phyloP scores from a whole-genome alignment of 2,113 vertebrate genomes.

The Upupa epops region DNA sequence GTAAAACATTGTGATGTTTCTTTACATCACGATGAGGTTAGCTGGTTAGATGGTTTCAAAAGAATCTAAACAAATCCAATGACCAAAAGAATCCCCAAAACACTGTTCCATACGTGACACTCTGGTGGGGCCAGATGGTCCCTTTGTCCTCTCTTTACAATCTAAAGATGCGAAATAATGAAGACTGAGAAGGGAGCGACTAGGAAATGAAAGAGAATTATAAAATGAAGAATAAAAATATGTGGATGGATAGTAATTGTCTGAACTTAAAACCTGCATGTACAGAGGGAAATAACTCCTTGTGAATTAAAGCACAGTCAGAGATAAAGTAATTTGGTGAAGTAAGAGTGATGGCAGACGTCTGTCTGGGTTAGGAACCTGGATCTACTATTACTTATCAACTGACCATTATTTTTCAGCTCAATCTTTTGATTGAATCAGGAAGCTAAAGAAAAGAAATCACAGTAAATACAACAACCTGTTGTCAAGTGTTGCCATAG shows the following conservation, averaged over 20 bases:
- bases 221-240: neutral
- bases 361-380: neutral
- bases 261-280: neutral
- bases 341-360: neutral
- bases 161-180: neutral
- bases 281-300: neutral
- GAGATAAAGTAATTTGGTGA: neutral
- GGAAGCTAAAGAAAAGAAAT: neutral
- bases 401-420: neutral
- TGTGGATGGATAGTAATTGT: neutral
- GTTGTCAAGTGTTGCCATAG: neutral
- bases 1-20: neutral
- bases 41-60: neutral
- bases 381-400: neutral
- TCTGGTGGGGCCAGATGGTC: neutral
- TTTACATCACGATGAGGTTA: neutral
- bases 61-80: neutral
- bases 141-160: neutral
- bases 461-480: neutral
- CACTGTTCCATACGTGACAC: fast-evolving
- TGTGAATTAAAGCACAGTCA: neutral
- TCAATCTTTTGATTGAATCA: neutral
- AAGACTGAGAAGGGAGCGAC: neutral
- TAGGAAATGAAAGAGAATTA: neutral
- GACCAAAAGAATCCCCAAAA: neutral